Percentiles rank a stretch among this genome's conserved stretches.
Conservation (phyloP, 2,113 vertebrate species). For the Delphinus delphis region DNA sequence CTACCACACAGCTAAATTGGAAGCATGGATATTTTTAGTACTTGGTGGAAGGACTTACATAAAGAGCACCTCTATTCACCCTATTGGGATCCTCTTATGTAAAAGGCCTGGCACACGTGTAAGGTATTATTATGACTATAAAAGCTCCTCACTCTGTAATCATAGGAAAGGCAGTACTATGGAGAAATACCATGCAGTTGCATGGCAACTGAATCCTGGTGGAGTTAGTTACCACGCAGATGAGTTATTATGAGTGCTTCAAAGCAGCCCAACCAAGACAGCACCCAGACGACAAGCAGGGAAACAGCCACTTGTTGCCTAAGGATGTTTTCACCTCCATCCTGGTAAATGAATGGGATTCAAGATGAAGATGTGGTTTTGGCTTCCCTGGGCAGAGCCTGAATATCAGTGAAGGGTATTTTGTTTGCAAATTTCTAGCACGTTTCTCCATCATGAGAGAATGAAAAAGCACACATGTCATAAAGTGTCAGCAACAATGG, state of each 20-base stretch:
- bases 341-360: background rate
- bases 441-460: background rate
- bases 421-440: background rate
- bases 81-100: constrained; percentile 78
- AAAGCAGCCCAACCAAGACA: background rate
- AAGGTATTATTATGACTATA: constrained; percentile 79
- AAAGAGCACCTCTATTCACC: constrained; percentile 73
- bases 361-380: background rate
- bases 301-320: constrained; percentile 51
- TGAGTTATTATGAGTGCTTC: constrained; percentile 37
- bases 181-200: constrained; percentile 73
- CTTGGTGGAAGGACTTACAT: constrained; percentile 73
- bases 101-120: constrained; percentile 72
- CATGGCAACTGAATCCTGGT: constrained; percentile 76
- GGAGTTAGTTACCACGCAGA: constrained; percentile 59
- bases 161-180: constrained; percentile 70
- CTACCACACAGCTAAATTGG: constrained; percentile 64
- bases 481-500: background rate
- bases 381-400: background rate
- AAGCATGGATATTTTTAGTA: constrained; percentile 75
- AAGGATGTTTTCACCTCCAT: background rate
- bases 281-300: constrained; percentile 4
- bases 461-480: background rate
- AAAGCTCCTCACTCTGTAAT: constrained; percentile 75
- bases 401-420: background rate